Conservation (phyloP, 2,797 vertebrate species). For the Phataginus tricuspis region DNA sequence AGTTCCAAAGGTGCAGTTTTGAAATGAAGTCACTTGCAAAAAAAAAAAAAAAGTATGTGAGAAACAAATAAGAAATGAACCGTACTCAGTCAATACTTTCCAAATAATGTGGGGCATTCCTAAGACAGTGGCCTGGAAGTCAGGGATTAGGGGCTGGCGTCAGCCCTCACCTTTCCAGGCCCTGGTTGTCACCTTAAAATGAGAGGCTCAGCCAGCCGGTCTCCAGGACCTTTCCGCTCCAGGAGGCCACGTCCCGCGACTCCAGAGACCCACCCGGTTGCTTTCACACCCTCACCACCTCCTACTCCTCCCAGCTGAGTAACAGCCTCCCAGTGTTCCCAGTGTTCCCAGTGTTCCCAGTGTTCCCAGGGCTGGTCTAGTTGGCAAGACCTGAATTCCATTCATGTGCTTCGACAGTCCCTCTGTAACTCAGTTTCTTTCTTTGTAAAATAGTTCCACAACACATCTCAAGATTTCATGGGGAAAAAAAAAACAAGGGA, state of each 20-base stretch:
- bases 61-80: background rate
- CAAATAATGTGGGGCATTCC: background rate
- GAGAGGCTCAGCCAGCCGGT: background rate
- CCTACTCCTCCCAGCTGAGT: background rate
- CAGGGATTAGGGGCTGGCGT: background rate
- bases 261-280: background rate
- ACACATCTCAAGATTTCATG: background rate
- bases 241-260: fast-evolving
- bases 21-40: background rate
- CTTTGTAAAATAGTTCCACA: background rate
- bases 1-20: background rate
- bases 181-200: background rate
- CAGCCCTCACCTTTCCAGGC: background rate
- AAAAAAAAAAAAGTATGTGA: fast-evolving
- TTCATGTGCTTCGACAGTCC: background rate
- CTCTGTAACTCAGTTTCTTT: background rate
- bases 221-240: fast-evolving
- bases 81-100: background rate
- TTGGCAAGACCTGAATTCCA: background rate
- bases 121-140: too few relatives aligned
- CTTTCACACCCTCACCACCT: background rate
- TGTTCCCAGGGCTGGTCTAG: background rate
- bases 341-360: fast-evolving
- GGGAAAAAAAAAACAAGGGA: background rate
- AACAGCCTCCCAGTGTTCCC: background rate